Percentiles rank a stretch among this genome's conserved stretches.
Conservation (phyloP, 2,888 invertebrate genomes). For the Drosophila paucipuncta region DNA sequence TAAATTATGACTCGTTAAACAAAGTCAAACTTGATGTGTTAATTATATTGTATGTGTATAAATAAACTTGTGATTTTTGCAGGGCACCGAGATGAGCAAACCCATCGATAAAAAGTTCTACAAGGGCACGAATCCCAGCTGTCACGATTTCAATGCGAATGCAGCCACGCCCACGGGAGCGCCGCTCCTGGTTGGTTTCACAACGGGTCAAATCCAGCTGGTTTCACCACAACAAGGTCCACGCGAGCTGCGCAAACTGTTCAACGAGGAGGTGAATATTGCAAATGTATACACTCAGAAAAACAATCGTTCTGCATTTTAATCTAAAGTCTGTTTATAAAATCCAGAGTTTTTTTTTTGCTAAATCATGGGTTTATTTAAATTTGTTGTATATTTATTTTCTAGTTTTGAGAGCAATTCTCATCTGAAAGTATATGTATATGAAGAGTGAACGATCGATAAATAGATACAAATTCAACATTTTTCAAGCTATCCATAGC, state of each 20-base stretch:
- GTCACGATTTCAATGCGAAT: constrained; percentile 98
- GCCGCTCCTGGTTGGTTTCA: constrained; percentile 97
- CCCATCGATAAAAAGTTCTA: constrained; percentile 99
- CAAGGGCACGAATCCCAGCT: constrained; percentile 99
- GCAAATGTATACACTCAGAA: background rate
- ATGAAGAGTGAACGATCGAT: background rate
- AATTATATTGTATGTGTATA: background rate
- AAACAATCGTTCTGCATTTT: background rate
- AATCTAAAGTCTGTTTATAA: background rate
- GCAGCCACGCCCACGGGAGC: constrained; percentile 93
- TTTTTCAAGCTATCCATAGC: background rate
- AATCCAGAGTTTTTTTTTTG: background rate
- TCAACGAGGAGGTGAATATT: constrained; percentile 95
- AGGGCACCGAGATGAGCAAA: constrained; percentile 98
- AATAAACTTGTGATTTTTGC: constrained; percentile 52
- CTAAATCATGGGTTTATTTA: background rate
- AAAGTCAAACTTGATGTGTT: background rate
- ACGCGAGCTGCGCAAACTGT: constrained; percentile 97
- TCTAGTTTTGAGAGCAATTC: background rate
- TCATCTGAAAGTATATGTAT: background rate
- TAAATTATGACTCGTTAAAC: background rate
- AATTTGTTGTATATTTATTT: too few species aligned
- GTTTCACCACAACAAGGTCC: constrained; percentile 99
- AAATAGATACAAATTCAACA: background rate
- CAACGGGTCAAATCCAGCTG: constrained; percentile 98